phyloP scores from a whole-genome alignment of 2,888 invertebrate species.

The Operophtera brumata region DNA sequence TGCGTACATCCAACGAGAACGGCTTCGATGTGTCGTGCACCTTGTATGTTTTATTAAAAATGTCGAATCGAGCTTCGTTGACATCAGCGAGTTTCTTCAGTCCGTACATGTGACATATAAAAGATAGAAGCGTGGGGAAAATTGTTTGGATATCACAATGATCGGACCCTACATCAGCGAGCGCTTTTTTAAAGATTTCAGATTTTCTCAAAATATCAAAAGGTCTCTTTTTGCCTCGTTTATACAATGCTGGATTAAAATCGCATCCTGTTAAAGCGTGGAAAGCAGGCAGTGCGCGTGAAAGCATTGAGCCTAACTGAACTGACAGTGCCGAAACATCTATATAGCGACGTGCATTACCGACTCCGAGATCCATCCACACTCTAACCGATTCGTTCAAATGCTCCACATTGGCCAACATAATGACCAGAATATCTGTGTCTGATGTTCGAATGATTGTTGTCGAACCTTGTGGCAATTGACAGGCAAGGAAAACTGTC shows the following conservation, averaged over 20 bases:
- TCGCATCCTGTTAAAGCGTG: conserved; percentile 42
- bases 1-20: conserved; percentile 28
- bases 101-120: conserved; percentile 36
- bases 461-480: conserved; percentile 13
- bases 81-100: conserved; percentile 36
- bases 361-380: conserved; percentile 29
- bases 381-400: conserved; percentile 22
- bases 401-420: conserved; percentile 32
- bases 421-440: conserved; percentile 36
- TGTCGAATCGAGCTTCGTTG: conserved; percentile 21
- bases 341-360: conserved; percentile 30
- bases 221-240: conserved; percentile 14
- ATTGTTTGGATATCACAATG: background rate
- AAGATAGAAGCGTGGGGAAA: background rate
- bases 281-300: conserved; percentile 36
- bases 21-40: conserved; percentile 29
- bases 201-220: background rate
- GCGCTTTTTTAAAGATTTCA: conserved; percentile 1
- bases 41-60: conserved; percentile 38
- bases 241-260: conserved; percentile 18
- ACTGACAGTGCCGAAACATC: conserved; percentile 31
- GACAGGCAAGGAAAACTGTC: conserved; percentile 26
- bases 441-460: conserved; percentile 29
- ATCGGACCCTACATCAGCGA: background rate
- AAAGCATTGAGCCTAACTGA: conserved; percentile 33